These are phyloP conservation scores for Leuciscus waleckii DNA, from an alignment of 2,797 vertebrate species.

Conservation along the genomic window DNA sequence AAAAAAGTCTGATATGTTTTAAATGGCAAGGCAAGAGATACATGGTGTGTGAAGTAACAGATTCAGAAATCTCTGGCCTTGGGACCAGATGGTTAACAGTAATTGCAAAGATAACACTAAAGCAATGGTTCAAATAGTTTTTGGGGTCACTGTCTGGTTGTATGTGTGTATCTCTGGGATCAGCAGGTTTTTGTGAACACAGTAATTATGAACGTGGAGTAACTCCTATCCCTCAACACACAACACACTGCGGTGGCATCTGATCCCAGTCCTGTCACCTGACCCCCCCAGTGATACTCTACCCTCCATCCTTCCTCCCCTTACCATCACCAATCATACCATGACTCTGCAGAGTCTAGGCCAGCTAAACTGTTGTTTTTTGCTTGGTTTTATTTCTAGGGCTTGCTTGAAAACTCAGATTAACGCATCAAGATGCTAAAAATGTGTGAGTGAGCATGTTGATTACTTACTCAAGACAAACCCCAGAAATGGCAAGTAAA, in stretches of 20 bases:
- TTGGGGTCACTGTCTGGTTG: not conserved
- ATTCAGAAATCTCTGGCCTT: not conserved
- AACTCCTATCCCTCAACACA: conserved; percentile 55
- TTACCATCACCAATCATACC: conserved; percentile 10
- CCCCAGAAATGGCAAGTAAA: not conserved
- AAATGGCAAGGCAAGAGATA: not conserved
- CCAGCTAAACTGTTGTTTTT: conserved; percentile 4
- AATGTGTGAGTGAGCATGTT: not conserved
- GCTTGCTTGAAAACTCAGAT: not conserved
- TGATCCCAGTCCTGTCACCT: conserved; percentile 39
- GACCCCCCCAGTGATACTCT: conserved; percentile 32
- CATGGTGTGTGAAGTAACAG: not conserved
- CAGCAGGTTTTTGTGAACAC: conserved; percentile 37
- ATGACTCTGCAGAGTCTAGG: not conserved
- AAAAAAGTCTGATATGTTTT: not conserved
- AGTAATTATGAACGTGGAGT: conserved; percentile 69
- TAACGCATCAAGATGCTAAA: not conserved
- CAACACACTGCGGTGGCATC: conserved; percentile 34
- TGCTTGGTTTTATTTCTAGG: conserved; percentile 12
- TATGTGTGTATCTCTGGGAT: conserved; percentile 34
- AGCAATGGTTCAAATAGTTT: not conserved
- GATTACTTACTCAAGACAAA: conserved; percentile 20
- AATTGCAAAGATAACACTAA: not conserved
- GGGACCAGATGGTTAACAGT: not conserved
- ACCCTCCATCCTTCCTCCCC: conserved; percentile 7